These are phyloP conservation scores for Caenorhabditis sp. DNA, from an alignment of 2,888 invertebrate genomes.

Conservation along the genomic window DNA sequence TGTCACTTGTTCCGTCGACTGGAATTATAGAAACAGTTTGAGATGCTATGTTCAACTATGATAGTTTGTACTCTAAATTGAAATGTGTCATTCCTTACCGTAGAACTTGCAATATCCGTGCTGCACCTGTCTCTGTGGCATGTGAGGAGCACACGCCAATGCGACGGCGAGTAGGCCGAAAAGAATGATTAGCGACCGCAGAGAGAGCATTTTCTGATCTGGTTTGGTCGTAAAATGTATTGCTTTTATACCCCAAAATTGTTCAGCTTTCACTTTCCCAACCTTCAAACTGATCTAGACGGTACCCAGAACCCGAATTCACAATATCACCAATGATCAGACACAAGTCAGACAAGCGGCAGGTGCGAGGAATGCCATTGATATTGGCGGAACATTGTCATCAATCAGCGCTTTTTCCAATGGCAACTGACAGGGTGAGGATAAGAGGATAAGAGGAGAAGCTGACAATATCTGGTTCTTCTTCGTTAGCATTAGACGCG, in stretches of 20 bases:
- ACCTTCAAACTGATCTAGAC: slow-evolving; percentile 33
- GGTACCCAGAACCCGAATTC: slow-evolving; percentile 33
- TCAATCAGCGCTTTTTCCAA: slow-evolving; percentile 23
- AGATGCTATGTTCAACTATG: neutral
- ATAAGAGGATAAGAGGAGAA: too few species aligned
- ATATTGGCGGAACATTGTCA: slow-evolving; percentile 18
- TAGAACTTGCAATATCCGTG: slow-evolving; percentile 45
- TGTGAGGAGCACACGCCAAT: slow-evolving; percentile 39
- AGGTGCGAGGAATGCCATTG: neutral
- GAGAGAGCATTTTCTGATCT: slow-evolving; percentile 39
- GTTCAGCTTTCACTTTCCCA: slow-evolving; percentile 2
- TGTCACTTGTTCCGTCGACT: slow-evolving; percentile 40
- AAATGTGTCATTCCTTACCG: neutral
- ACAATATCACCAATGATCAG: too few species aligned
- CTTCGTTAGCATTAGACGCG: too few species aligned
- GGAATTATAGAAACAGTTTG: slow-evolving; percentile 9
- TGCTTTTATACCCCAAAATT: slow-evolving; percentile 25
- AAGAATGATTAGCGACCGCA: slow-evolving; percentile 29
- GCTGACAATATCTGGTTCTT: too few species aligned
- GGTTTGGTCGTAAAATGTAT: neutral
- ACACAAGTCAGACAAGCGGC: slow-evolving; percentile 23
- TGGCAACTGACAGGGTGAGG: too few species aligned
- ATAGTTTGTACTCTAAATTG: too few species aligned
- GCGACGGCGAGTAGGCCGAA: slow-evolving; percentile 28
- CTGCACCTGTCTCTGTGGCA: slow-evolving; percentile 34